Evolutionary conservation across 2,888 invertebrate genomes (phyloP).

Genomic region (Platycheirus rosarum): DNA sequence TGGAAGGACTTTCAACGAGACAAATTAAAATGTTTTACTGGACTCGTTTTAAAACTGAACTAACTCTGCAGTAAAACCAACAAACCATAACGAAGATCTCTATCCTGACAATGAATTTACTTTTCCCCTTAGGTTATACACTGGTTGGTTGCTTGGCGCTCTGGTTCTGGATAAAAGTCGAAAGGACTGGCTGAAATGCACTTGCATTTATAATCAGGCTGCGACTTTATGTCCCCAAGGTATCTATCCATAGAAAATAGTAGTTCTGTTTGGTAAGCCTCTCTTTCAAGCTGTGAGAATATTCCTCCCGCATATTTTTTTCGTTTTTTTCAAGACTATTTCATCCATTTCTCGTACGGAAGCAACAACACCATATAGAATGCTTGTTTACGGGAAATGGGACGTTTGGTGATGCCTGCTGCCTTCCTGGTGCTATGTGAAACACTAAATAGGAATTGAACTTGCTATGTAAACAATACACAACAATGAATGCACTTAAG

Average conservation of each 20-base stretch:
- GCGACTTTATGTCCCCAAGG: constrained; percentile 70
- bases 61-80: constrained; percentile 52
- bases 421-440: constrained; percentile 46
- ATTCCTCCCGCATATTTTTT: constrained; percentile 29
- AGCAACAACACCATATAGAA: constrained; percentile 46
- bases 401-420: constrained; percentile 42
- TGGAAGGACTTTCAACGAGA: constrained; percentile 41
- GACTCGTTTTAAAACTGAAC: constrained; percentile 55
- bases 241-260: constrained; percentile 59
- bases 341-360: constrained; percentile 57
- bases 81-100: constrained; percentile 66
- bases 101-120: constrained; percentile 61
- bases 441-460: constrained; percentile 71
- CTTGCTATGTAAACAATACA: constrained; percentile 67
- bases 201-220: constrained; percentile 73
- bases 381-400: constrained; percentile 45
- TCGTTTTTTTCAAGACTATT: constrained; percentile 11
- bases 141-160: not conserved
- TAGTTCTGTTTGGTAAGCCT: constrained; percentile 23
- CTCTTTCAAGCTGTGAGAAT: constrained; percentile 50
- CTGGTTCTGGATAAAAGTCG: constrained; percentile 25
- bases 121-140: constrained; percentile 21
- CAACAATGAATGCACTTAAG: constrained; percentile 72
- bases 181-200: constrained; percentile 59
- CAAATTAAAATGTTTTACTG: constrained; percentile 73